Conservation (phyloP, 1,140 invertebrate genomes). For the Brachionus asplanchnoidis region DNA sequence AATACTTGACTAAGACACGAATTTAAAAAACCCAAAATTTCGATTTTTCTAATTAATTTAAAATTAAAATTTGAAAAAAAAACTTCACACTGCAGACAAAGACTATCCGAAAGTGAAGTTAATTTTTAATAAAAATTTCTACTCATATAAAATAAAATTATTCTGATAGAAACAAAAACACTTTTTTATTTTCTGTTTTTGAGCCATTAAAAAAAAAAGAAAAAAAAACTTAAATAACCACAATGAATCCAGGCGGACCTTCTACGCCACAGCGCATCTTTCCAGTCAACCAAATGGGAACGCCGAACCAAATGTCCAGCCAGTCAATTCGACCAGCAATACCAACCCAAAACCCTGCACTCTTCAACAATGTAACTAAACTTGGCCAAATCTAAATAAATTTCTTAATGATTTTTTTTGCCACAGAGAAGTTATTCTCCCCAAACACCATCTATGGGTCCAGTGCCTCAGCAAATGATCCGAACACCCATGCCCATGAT, state of each 20-base stretch:
- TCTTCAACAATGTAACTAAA: conserved; percentile 1
- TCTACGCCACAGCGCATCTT: conserved; percentile 36
- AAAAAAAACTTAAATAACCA: neutral
- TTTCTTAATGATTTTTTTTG: neutral
- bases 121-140: neutral
- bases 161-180: neutral
- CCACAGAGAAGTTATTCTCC: conserved; percentile 23
- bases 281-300: neutral
- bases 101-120: neutral
- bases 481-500: conserved; percentile 10
- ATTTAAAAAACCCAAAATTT: too few relatives aligned
- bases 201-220: neutral
- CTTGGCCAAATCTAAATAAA: neutral
- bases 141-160: neutral
- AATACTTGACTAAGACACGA: too few relatives aligned
- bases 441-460: conserved; percentile 24
- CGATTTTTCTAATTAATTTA: neutral
- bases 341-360: neutral
- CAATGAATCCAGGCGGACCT: conserved; percentile 29
- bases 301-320: neutral
- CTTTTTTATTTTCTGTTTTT: neutral
- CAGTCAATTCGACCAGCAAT: neutral
- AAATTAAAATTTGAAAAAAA: neutral
- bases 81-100: neutral
- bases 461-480: neutral